Conservation (phyloP, 2,888 invertebrate species). For the Tyria jacobaeae region DNA sequence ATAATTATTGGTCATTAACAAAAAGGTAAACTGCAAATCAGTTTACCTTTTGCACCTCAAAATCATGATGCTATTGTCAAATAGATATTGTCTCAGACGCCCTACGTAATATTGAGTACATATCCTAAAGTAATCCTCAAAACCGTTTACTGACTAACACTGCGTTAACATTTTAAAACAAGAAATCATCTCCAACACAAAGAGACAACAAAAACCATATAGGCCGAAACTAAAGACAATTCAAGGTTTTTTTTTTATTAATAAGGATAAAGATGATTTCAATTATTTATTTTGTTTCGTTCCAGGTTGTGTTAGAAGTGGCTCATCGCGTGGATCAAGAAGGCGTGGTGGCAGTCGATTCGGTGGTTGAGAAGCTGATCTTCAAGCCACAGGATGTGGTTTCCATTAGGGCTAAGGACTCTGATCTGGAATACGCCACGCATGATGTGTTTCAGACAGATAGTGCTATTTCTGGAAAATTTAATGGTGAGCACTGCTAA, state of each 20-base stretch:
- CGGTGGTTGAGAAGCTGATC: conserved; percentile 92
- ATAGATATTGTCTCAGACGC: no score
- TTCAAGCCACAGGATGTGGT: conserved; percentile 95
- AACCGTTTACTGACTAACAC: no score
- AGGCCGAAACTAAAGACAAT: neutral
- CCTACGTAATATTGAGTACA: no score
- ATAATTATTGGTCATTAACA: neutral
- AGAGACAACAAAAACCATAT: neutral
- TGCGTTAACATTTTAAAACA: no score
- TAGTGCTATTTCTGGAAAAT: conserved; percentile 92
- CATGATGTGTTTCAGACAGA: conserved; percentile 96
- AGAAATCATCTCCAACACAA: no score
- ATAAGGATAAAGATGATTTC: neutral
- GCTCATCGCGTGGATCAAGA: conserved; percentile 93
- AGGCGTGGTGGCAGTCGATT: conserved; percentile 88
- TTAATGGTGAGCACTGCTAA: conserved; percentile 88
- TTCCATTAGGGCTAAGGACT: conserved; percentile 92
- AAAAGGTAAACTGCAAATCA: no score
- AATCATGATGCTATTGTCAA: no score
- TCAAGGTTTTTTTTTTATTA: no score
- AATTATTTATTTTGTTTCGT: conserved; percentile 10
- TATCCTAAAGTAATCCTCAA: no score
- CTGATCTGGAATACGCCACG: conserved; percentile 95
- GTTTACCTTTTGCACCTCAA: no score
- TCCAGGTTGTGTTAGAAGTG: conserved; percentile 92